phyloP scores from a whole-genome alignment of 2,888 invertebrate species.

The Caenorhabditis auriculariae region DNA sequence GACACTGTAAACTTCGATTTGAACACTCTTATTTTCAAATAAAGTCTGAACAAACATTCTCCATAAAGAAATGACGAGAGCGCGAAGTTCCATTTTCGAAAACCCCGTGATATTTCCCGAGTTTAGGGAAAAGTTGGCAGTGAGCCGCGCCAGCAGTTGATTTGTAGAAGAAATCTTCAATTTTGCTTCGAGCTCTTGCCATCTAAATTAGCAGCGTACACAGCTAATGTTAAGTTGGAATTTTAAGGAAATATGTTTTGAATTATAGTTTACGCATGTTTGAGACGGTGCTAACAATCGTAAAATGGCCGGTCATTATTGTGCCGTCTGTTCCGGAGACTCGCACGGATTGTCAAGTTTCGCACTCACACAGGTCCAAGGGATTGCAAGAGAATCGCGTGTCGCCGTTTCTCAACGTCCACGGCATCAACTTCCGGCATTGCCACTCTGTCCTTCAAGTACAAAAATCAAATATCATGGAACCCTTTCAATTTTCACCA shows the following conservation, averaged over 20 bases:
- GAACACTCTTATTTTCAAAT: too few species aligned
- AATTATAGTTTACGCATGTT: too few species aligned
- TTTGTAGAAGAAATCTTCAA: too few species aligned
- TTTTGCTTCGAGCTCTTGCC: too few species aligned
- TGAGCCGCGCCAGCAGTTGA: constrained; percentile 18
- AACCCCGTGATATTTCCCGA: constrained; percentile 35
- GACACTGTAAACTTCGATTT: constrained; percentile 16
- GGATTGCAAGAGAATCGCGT: constrained; percentile 26
- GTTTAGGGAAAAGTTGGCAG: constrained; percentile 22
- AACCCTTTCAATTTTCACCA: constrained; percentile 3
- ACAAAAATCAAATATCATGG: neutral
- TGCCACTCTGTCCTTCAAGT: constrained; percentile 6
- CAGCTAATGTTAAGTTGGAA: too few species aligned
- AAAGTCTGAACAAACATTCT: neutral
- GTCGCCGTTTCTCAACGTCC: constrained; percentile 26
- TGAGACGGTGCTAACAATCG: too few species aligned
- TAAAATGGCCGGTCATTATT: too few species aligned
- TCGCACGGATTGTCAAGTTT: too few species aligned
- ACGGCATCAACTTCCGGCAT: constrained; percentile 31
- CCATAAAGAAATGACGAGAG: neutral
- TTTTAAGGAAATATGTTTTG: too few species aligned
- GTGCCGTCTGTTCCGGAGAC: too few species aligned
- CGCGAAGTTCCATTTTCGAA: constrained; percentile 10
- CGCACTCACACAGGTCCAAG: constrained; percentile 29
- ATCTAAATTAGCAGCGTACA: too few species aligned